phyloP scores from a whole-genome alignment of 2,797 vertebrate genomes.

The Dipus sagitta region DNA sequence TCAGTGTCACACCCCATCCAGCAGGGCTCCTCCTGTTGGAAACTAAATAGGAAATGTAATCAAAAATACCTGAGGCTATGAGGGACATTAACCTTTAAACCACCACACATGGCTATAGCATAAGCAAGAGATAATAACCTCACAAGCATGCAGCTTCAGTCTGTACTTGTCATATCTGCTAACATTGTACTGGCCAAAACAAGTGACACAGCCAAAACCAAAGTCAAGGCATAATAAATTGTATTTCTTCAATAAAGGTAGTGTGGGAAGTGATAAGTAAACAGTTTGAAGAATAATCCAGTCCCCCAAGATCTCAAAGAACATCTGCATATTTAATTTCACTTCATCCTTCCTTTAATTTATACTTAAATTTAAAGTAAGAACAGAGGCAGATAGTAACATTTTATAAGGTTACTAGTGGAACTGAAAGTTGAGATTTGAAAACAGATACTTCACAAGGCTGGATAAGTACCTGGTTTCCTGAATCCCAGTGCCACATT shows the following conservation, averaged over 20 bases:
- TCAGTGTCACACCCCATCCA: no score
- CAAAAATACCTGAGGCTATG: no score
- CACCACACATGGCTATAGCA: neutral
- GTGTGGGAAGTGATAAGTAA: neutral
- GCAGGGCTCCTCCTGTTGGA: no score
- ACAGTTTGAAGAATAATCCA: conserved; percentile 24
- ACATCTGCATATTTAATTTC: neutral
- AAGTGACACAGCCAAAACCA: conserved; percentile 20
- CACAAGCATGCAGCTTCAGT: neutral
- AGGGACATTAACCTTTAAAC: no score
- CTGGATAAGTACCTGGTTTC: neutral
- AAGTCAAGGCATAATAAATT: conserved; percentile 50
- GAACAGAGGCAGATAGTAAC: neutral
- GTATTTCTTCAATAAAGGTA: neutral
- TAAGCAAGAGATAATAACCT: neutral
- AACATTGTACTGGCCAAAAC: conserved; percentile 33
- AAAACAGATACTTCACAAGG: neutral
- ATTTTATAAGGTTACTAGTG: conserved; percentile 2
- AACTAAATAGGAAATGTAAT: no score
- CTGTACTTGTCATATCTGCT: neutral
- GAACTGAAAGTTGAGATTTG: conserved; percentile 17
- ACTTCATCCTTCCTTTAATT: conserved; percentile 39
- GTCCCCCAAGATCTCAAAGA: conserved; percentile 35
- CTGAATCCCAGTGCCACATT: conserved; percentile 4
- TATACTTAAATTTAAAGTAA: conserved; percentile 36